phyloP scores from a whole-genome alignment of 2,113 vertebrate genomes.

The Eubucco bourcierii region DNA sequence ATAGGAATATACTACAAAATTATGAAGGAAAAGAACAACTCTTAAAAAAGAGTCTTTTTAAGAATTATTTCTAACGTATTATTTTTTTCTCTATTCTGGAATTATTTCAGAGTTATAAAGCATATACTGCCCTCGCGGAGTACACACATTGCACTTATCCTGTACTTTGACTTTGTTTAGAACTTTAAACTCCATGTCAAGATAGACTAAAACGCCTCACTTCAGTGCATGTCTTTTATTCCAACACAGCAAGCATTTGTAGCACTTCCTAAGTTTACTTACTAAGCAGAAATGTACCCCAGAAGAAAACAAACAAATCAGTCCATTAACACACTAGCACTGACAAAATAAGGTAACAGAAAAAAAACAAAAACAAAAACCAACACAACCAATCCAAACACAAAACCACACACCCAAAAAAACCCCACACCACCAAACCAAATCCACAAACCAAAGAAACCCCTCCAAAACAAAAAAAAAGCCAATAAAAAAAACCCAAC shows the following conservation, averaged over 20 bases:
- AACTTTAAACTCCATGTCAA: neutral
- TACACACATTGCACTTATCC: neutral
- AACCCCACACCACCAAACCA: too few species aligned
- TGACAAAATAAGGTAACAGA: neutral
- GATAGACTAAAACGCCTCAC: neutral
- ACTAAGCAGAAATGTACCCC: neutral
- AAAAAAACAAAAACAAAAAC: too few species aligned
- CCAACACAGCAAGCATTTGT: neutral
- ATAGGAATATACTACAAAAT: neutral
- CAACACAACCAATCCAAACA: too few species aligned
- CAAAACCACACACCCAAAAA: neutral
- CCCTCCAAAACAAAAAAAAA: too few species aligned
- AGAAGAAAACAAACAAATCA: neutral
- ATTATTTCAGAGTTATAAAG: neutral
- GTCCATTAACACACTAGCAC: neutral
- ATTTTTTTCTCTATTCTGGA: too few species aligned
- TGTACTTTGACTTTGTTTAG: neutral
- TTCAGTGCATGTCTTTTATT: neutral
- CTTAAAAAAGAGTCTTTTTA: accelerated
- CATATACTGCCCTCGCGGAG: neutral
- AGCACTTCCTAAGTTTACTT: neutral
- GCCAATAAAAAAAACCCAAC: neutral
- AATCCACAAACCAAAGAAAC: neutral
- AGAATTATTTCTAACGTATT: neutral
- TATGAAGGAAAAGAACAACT: neutral